Evolutionary conservation across 2,797 vertebrate genomes (phyloP), one percentile per base, ranked within the genome.

Genomic region (Telmatherina bonti): DNA sequence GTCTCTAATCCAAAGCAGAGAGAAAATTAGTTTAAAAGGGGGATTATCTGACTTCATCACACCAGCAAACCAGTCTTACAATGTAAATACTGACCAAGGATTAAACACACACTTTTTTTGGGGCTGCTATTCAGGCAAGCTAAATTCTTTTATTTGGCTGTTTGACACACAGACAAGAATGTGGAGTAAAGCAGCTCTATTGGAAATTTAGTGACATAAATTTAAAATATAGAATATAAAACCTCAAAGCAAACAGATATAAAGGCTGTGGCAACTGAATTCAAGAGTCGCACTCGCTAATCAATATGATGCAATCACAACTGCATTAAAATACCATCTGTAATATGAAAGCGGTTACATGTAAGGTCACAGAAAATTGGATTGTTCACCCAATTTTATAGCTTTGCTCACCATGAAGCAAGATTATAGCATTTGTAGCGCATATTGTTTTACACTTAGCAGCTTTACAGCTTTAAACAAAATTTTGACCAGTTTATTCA

Each of bases 41-140:
- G 67, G 67, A 81, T 88, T 82, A 78, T 85, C 79, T 78, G 52
- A 75, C 72, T 76, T 43, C 20, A 20, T 43, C 8, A 45, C 7
- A n/a, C 43, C 20, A 47, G 43, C 3, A 8, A 47, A 47, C 20
- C 20, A 2, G 7, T n/a, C 43, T n/a, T 45, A 45, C n/a, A 41
- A 41, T 38, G 3, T 6, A 38, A 18, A 16, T 1, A 41, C 3
- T 20, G 7, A 20, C 5, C 43, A n/a, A 47, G 8, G 20, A 4
- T n/a, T 2, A n/a, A n/a, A n/a, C n/a, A n/a, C 43, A 47, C 20
- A 9, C 15, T 20, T 1, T 20, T 7, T 43, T 7, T 33, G 1
- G 33, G 33, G 1, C 1, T 33, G 20, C 16, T 20, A 4, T 8
- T 47, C 7, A n/a, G 7, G 20, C 16, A 7, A 1, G 9, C 9